These are phyloP conservation scores for Apostichopus californicus DNA, from an alignment of 35 echinoderm and acorn worm genomes.

Conservation along the genomic window DNA sequence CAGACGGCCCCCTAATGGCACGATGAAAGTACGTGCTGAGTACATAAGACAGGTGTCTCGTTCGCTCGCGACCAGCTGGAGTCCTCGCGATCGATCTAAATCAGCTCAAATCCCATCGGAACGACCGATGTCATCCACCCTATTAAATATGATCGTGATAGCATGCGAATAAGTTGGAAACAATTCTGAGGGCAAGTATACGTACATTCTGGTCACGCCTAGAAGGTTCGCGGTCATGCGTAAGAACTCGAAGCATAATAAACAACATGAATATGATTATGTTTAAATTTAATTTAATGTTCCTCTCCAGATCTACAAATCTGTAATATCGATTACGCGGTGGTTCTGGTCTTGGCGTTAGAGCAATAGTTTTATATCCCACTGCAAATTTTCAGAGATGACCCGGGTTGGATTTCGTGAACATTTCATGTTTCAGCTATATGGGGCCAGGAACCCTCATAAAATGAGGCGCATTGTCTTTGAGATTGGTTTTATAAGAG, in stretches of 20 bases:
- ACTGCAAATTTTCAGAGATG: too few species aligned
- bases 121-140: background rate
- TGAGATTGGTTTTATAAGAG: too few species aligned
- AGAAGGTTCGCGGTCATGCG: background rate
- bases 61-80: constrained; percentile 12
- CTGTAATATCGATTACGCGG: too few species aligned
- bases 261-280: background rate
- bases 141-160: background rate
- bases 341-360: too few species aligned
- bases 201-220: background rate
- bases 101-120: constrained; percentile 12
- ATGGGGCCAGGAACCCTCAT: too few species aligned
- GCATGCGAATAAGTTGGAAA: background rate
- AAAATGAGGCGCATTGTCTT: too few species aligned
- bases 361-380: too few species aligned
- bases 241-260: constrained; percentile 16
- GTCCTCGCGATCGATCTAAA: constrained; percentile 13
- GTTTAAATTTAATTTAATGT: too few species aligned
- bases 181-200: background rate
- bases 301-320: too few species aligned
- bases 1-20: background rate
- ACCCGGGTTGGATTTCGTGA: too few species aligned
- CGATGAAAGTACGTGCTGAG: background rate
- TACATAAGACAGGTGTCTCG: constrained; percentile 27
- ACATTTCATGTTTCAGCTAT: too few species aligned